Evolutionary conservation across 2,113 vertebrate genomes (phyloP).

Genomic region (Brachyhypopomus occidentalis): DNA sequence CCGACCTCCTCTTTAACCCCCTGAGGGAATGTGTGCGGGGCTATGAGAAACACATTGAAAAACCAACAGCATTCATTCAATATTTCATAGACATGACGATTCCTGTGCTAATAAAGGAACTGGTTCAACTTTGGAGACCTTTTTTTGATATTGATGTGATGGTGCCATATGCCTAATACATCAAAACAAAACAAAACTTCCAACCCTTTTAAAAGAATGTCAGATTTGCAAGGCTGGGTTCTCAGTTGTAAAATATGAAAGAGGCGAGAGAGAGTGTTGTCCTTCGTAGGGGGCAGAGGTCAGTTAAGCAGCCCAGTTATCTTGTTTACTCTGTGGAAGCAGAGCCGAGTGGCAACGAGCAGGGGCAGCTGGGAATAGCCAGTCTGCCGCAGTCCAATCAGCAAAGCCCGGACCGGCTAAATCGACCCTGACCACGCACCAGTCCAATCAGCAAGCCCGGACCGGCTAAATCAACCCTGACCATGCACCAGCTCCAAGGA

Average conservation of each 20-base stretch:
- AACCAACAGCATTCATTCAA: constrained; percentile 29
- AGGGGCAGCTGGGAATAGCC: constrained; percentile 9
- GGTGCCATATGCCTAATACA: neutral
- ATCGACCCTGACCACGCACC: constrained; percentile 25
- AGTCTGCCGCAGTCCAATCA: constrained; percentile 17
- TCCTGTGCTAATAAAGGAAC: neutral
- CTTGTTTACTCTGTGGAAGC: neutral
- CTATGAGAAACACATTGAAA: constrained; percentile 8
- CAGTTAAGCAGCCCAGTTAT: neutral
- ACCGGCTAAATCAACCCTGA: constrained; percentile 32
- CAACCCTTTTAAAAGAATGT: neutral
- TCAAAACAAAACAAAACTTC: neutral
- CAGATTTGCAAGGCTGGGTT: neutral
- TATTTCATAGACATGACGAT: constrained; percentile 19
- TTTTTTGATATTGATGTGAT: neutral
- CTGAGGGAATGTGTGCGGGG: constrained; percentile 23
- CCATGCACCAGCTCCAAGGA: constrained; percentile 10
- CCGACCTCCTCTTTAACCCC: constrained; percentile 27
- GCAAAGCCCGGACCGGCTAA: constrained; percentile 29
- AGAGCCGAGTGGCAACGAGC: neutral
- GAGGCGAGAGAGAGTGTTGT: neutral
- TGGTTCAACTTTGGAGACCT: neutral
- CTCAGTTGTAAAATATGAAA: neutral
- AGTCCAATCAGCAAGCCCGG: constrained; percentile 32
- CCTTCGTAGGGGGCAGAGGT: constrained; percentile 29